These are phyloP conservation scores for Opisthocomus hoazin DNA, from an alignment of 2,113 vertebrate species.

Conservation along the genomic window DNA sequence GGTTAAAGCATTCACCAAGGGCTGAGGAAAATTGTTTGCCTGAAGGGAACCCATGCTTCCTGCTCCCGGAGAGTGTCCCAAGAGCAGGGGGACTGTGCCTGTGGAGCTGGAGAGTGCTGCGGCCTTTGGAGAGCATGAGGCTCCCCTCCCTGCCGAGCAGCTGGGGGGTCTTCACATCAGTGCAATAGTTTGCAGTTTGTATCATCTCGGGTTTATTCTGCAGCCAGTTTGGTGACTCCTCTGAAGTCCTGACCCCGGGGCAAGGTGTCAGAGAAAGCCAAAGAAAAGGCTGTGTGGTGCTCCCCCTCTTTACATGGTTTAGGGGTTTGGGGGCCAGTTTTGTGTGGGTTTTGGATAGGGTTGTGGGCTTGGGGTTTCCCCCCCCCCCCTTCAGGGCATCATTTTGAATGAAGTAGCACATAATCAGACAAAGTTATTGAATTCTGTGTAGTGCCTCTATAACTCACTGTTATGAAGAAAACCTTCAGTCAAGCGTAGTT, in stretches of 20 bases:
- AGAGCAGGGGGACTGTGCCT: rapidly evolving
- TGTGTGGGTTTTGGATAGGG: rapidly evolving
- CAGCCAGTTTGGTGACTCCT: not conserved
- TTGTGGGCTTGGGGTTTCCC: not conserved
- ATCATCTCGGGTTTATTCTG: not conserved
- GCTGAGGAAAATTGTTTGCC: not conserved
- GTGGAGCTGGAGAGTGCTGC: not conserved
- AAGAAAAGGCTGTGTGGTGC: not conserved
- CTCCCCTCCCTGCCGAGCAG: not conserved
- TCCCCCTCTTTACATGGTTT: not conserved
- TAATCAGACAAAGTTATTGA: not conserved
- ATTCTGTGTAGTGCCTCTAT: not conserved
- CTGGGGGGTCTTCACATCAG: not conserved
- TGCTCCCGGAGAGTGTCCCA: not conserved
- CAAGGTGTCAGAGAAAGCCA: not conserved
- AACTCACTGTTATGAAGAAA: not conserved
- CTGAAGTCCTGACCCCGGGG: not conserved
- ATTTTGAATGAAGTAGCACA: not conserved
- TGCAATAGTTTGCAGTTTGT: not conserved
- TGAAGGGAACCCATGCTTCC: not conserved
- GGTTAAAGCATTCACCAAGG: not conserved
- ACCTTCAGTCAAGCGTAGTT: not conserved
- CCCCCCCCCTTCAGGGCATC: not conserved
- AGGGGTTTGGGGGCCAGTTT: rapidly evolving
- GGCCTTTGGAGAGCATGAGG: not conserved